Evolutionary conservation across 2,888 invertebrate genomes (phyloP).

Genomic region (Ophioninae sp.): DNA sequence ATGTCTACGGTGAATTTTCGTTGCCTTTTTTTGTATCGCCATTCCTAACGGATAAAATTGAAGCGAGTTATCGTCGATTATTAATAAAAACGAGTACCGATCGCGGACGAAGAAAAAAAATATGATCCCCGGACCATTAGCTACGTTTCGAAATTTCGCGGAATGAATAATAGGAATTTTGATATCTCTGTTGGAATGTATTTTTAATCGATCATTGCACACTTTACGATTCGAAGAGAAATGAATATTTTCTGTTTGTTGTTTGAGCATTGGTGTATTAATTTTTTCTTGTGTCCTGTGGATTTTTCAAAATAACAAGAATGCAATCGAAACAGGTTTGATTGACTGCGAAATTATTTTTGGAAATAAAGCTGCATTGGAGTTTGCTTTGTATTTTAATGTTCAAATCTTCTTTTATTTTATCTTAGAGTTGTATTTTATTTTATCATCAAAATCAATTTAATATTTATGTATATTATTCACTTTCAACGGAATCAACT

Average conservation of each 20-base stretch:
- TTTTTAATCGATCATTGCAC: neutral
- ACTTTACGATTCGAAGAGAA: neutral
- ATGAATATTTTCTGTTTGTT: neutral
- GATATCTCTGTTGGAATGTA: neutral
- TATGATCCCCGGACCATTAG: neutral
- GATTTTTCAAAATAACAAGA: neutral
- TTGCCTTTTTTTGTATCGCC: conserved; percentile 1
- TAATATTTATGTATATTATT: neutral
- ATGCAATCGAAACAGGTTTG: neutral
- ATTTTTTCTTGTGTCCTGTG: neutral
- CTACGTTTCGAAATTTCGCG: neutral
- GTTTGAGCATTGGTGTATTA: neutral
- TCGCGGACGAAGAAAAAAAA: neutral
- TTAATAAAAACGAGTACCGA: neutral
- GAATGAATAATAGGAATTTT: neutral
- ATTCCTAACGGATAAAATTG: neutral
- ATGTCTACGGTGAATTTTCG: conserved; percentile 5
- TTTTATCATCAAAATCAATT: too few relatives aligned
- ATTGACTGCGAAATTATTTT: neutral
- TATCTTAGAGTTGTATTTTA: too few relatives aligned
- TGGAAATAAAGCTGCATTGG: neutral
- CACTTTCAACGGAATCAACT: neutral
- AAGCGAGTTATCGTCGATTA: neutral
- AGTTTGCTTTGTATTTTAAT: neutral
- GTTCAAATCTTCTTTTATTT: too few relatives aligned